A percentile compares a stretch with the other conserved stretches of the same genome.
phyloP scores from a whole-genome alignment of 1,140 invertebrate species.

The Chionoecetes opilio region DNA sequence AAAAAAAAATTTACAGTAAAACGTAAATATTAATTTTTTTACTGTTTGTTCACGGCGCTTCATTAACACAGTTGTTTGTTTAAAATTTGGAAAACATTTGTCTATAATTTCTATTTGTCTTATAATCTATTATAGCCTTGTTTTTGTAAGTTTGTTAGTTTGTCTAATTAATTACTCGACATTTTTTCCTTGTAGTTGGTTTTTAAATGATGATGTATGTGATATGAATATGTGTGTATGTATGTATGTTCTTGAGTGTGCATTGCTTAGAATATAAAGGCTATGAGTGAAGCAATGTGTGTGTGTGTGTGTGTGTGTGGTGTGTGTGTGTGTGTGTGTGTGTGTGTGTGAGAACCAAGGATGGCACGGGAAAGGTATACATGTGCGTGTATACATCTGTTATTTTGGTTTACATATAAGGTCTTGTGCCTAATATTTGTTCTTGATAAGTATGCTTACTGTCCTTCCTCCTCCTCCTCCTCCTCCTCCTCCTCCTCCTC shows the following conservation, averaged over 20 bases:
- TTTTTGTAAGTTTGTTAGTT: background rate
- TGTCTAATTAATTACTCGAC: background rate
- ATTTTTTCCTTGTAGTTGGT: too few relatives aligned
- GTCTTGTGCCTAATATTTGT: too few relatives aligned
- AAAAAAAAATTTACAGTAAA: too few relatives aligned
- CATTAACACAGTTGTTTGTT: background rate
- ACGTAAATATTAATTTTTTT: too few relatives aligned
- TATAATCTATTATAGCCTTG: background rate
- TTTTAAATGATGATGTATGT: too few relatives aligned
- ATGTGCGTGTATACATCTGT: too few relatives aligned
- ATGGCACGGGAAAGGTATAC: too few relatives aligned
- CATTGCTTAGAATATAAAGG: slow-evolving; percentile 44
- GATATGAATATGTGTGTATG: slow-evolving; percentile 47
- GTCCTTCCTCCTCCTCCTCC: slow-evolving; percentile 12
- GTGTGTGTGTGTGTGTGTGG: slow-evolving; percentile 46
- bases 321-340: too few relatives aligned
- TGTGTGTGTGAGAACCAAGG: too few relatives aligned
- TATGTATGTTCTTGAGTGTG: slow-evolving; percentile 43
- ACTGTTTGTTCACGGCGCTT: too few relatives aligned
- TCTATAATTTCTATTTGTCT: background rate
- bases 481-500: background rate
- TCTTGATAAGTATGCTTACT: too few relatives aligned
- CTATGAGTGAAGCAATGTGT: slow-evolving; percentile 37
- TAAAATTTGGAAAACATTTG: background rate
- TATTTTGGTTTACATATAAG: too few relatives aligned